These are phyloP conservation scores for Meteorus cinctellus DNA, from an alignment of 2,888 invertebrate species.

Conservation along the genomic window DNA sequence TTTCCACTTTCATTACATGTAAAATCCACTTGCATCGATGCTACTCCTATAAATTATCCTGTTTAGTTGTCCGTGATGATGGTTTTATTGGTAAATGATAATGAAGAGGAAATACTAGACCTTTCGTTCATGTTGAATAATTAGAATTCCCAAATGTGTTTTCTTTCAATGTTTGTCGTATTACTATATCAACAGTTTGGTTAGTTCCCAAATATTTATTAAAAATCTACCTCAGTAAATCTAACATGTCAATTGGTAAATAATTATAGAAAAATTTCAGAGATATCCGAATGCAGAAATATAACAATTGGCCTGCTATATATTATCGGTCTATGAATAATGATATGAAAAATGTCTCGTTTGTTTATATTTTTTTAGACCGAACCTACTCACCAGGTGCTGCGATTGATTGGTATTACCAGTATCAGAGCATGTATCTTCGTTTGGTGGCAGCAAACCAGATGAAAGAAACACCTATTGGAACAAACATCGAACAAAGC, in stretches of 20 bases:
- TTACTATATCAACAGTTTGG: neutral
- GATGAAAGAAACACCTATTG: constrained; percentile 41
- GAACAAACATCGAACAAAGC: constrained; percentile 16
- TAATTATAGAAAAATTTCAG: neutral
- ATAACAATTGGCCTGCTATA: neutral
- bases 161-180: neutral
- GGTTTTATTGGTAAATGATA: neutral
- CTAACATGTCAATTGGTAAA: neutral
- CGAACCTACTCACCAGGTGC: constrained; percentile 56
- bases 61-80: constrained; percentile 11
- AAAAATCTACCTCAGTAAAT: neutral
- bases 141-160: neutral
- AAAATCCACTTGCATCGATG: neutral
- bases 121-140: constrained; percentile 3
- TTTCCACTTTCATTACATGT: neutral
- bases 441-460: constrained; percentile 61
- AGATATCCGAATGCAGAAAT: neutral
- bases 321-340: neutral
- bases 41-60: neutral
- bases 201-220: neutral
- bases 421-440: constrained; percentile 62
- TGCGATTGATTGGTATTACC: constrained; percentile 64
- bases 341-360: constrained; percentile 35
- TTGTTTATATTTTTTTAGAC: constrained; percentile 58
- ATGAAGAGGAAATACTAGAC: neutral